phyloP scores from a whole-genome alignment of 2,113 vertebrate genomes.

The Lamprologus callipterus region DNA sequence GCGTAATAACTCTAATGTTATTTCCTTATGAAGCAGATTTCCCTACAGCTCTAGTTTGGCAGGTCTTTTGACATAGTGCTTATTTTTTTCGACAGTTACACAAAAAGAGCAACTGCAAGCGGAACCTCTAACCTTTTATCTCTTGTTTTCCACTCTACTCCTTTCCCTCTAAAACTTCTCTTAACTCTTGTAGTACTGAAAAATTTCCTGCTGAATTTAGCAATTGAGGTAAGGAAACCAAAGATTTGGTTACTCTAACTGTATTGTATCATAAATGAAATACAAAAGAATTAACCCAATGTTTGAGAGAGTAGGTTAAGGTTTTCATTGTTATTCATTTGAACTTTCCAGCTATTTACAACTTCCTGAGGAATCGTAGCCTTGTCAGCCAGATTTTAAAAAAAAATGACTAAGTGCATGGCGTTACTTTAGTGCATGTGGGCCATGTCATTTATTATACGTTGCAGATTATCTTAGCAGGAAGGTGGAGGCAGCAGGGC shows the following conservation, averaged over 20 bases:
- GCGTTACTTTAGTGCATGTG: neutral
- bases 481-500: neutral
- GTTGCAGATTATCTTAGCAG: neutral
- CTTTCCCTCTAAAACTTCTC: neutral
- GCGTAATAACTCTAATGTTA: neutral
- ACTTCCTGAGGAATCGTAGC: neutral
- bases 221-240: neutral
- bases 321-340: neutral
- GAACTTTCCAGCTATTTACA: neutral
- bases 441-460: neutral
- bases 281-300: neutral
- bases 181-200: neutral
- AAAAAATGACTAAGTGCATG: neutral
- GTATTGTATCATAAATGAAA: neutral
- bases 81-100: neutral
- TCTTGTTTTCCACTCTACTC: neutral
- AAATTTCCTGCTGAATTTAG: fast-evolving
- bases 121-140: neutral
- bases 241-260: fast-evolving
- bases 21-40: fast-evolving
- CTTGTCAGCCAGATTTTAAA: neutral
- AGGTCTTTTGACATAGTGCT: neutral
- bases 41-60: neutral
- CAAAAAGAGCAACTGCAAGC: neutral
- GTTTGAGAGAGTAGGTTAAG: neutral